Conservation (phyloP, 1,140 invertebrate genomes). For the Acromyrmex charruanus region DNA sequence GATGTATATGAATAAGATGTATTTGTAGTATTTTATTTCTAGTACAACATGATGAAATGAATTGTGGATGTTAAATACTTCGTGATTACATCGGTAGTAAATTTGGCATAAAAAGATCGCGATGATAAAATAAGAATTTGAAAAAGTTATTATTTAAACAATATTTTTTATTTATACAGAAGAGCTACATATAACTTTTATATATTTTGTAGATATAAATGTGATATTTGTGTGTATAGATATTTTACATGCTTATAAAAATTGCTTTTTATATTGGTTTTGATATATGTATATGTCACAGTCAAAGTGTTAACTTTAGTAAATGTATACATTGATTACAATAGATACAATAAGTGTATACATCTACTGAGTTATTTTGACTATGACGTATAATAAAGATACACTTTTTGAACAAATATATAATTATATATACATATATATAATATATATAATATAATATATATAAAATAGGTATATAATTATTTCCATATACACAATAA, state of each 20-base stretch:
- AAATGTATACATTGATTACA: too few species aligned
- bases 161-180: constrained; percentile 25
- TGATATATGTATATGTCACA: too few species aligned
- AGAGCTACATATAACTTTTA: background rate
- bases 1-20: background rate
- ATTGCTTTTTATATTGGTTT: background rate
- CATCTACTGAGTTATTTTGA: too few species aligned
- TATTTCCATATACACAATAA: constrained; percentile 34
- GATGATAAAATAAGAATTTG: background rate
- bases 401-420: too few species aligned
- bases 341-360: too few species aligned
- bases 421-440: too few species aligned
- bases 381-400: too few species aligned
- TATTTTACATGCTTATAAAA: constrained; percentile 14
- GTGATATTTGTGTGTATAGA: constrained; percentile 23
- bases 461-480: constrained; percentile 8
- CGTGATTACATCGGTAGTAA: background rate
- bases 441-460: too few species aligned
- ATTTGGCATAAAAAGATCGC: background rate
- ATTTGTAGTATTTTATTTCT: constrained; percentile 39
- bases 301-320: too few species aligned
- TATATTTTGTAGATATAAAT: constrained; percentile 32
- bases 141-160: background rate
- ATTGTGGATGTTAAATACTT: background rate
- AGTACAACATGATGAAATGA: background rate